A percentile compares a stretch with the other conserved stretches of the same genome.
Evolutionary conservation across 2,113 vertebrate species (phyloP).

Genomic region (Lycocorax pyrrhopterus): DNA sequence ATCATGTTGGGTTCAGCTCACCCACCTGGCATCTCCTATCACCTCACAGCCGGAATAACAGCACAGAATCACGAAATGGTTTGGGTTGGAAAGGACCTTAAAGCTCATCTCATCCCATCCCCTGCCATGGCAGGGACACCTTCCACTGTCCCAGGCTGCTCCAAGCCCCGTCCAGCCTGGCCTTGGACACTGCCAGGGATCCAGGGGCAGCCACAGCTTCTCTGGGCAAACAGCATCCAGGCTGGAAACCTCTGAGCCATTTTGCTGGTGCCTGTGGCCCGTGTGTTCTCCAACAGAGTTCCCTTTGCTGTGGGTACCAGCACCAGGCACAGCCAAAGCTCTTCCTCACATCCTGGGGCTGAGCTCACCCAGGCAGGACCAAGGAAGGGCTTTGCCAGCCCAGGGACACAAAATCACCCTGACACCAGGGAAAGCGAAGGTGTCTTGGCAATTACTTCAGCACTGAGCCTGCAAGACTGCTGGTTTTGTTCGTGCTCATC

Average conservation of each 20-base stretch:
- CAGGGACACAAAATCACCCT: not conserved
- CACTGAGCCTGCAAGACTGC: conserved; percentile 20
- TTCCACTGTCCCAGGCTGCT: not conserved
- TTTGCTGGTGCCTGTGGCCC: not conserved
- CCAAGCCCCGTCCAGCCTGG: not conserved
- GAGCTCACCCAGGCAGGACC: not conserved
- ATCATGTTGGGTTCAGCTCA: rapidly evolving
- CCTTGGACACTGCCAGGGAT: not conserved
- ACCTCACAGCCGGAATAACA: rapidly evolving
- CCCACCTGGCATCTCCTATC: rapidly evolving
- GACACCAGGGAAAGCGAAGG: not conserved
- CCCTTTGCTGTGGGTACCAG: not conserved
- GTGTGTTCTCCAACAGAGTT: rapidly evolving
- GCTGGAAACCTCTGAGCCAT: not conserved
- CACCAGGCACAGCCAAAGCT: rapidly evolving
- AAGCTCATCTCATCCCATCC: rapidly evolving
- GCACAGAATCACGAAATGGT: rapidly evolving
- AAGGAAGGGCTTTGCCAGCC: not conserved
- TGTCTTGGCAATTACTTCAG: conserved; percentile 6
- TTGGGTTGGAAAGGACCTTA: not conserved
- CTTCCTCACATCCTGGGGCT: not conserved
- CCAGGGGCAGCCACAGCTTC: not conserved
- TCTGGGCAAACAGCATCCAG: not conserved
- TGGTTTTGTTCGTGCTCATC: conserved; percentile 7
- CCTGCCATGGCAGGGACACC: not conserved